Evolutionary conservation across 2,888 invertebrate genomes (phyloP), one percentile per base, ranked within the genome.

Genomic region (Unio delphinus): DNA sequence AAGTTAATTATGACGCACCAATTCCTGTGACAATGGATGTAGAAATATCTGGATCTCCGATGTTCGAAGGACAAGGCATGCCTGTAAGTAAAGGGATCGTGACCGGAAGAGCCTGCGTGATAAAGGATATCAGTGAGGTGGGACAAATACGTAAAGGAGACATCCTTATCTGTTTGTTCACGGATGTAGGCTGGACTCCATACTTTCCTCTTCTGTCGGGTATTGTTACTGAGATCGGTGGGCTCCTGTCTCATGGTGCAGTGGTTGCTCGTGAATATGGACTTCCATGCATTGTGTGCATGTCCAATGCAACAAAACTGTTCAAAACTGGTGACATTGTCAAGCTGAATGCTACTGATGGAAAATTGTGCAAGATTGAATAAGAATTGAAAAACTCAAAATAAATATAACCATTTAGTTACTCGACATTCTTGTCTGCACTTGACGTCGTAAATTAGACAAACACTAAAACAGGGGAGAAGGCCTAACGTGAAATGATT

Each of bases 161-260:
- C 83, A 92, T 95, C 73, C 90, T 95, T 73, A 93, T 95, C 76
- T 94, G 95, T 0, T 92, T 92, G 80, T 92, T 93, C 56, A 95
- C 95, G 0, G 95, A 95, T 85, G 94, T 95, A 78, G 95, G 94
- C 1, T 95, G 95, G 95, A 94, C 94, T 7, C 95, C 95, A 0
- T 95, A 95, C 90, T 95, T 95, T 89, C 94, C 95, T 0, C 92
- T 95, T 64, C 87, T 95, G 23, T 91, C 92, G 0, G 95, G 95
- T 8, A 92, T 95, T 62, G 94, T 95, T 18, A 95, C 95, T 0
- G 95, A 95, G 88, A 91, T 95, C 0, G 95, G 95, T 0, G 95
- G 95, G 30, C 91, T 95, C 6, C 93, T 95, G 80, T 95, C 95
- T 55, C 95, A 95, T 83, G 95, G 94, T 94, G 95, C 95, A 45